A percentile compares a stretch with the other conserved stretches of the same genome.
Evolutionary conservation across 92 coral and sea anemone species (phyloP).

Genomic region (Chrysogorgia sp.): DNA sequence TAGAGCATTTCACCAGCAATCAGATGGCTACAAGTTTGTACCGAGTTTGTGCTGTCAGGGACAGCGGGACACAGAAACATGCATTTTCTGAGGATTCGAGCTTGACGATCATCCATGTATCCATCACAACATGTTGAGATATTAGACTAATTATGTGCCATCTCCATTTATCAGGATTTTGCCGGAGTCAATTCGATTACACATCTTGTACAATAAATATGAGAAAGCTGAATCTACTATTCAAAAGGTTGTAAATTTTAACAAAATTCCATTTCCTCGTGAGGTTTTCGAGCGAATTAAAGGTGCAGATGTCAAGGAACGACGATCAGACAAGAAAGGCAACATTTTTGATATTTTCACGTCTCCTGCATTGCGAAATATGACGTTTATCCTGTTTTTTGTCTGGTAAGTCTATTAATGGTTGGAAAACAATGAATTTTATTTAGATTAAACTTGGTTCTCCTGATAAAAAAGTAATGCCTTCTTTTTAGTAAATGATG

Average conservation of each 20-base stretch:
- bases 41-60: too few relatives aligned
- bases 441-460: neutral
- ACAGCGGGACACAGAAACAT: too few relatives aligned
- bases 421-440: too few relatives aligned
- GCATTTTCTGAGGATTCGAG: too few relatives aligned
- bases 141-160: neutral
- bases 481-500: neutral
- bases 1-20: too few relatives aligned
- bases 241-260: slow-evolving; percentile 71
- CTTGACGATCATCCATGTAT: too few relatives aligned
- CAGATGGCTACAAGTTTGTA: too few relatives aligned
- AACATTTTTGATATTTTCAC: slow-evolving; percentile 5
- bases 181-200: slow-evolving; percentile 97
- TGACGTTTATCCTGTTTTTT: slow-evolving; percentile 68
- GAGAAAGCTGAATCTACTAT: slow-evolving; percentile 83
- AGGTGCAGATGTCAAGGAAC: neutral
- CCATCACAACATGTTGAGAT: neutral
- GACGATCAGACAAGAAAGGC: neutral
- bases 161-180: slow-evolving; percentile 56
- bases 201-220: slow-evolving; percentile 74
- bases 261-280: slow-evolving; percentile 82
- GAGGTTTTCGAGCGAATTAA: neutral
- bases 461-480: neutral
- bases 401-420: slow-evolving; percentile 72
- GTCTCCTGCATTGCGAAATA: slow-evolving; percentile 22